phyloP scores from a whole-genome alignment of 2,888 invertebrate species.

The Arenicola marina region DNA sequence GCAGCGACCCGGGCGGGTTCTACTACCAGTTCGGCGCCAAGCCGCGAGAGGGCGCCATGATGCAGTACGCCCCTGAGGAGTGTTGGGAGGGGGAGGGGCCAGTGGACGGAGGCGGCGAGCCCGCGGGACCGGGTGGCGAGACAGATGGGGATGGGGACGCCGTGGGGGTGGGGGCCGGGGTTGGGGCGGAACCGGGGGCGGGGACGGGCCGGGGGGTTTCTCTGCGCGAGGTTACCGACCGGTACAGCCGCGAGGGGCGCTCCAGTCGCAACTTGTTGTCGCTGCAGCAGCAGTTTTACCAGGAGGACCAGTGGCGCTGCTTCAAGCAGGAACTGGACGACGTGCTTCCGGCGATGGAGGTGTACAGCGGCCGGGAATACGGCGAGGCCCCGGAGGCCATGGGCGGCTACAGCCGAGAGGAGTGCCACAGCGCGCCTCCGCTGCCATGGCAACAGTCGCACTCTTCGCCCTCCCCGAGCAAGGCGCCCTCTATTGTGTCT shows the following conservation, averaged over 20 bases:
- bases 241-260: constrained; percentile 12
- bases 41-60: no score
- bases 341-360: neutral
- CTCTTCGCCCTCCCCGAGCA: neutral
- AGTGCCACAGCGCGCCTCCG: constrained; percentile 8
- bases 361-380: neutral
- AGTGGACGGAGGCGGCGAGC: no score
- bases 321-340: neutral
- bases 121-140: no score
- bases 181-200: neutral
- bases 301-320: constrained; percentile 9
- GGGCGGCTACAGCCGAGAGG: constrained; percentile 4
- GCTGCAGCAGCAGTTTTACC: constrained; percentile 21
- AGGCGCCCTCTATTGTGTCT: no score
- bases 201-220: no score
- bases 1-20: neutral
- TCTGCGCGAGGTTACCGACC: constrained; percentile 10
- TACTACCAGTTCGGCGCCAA: neutral
- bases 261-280: constrained; percentile 11
- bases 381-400: neutral
- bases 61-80: no score
- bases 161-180: neutral
- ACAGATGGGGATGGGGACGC: neutral
- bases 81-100: no score
- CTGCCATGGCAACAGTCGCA: neutral